Evolutionary conservation across 2,113 vertebrate species (phyloP).

Genomic region (Calcarius ornatus): DNA sequence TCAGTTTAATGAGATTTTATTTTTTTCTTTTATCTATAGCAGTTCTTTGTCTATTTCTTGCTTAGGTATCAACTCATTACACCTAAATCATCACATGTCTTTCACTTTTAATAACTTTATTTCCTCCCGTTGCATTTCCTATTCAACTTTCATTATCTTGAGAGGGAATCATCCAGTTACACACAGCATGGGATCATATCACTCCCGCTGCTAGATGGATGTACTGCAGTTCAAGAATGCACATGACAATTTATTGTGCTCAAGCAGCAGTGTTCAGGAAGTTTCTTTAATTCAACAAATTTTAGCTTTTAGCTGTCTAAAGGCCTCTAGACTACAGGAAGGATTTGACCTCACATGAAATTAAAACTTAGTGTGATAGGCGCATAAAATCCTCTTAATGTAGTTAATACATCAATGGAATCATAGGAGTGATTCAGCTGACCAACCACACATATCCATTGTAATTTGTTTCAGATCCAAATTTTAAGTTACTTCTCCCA

Average conservation of each 20-base stretch:
- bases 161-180: slow-evolving; percentile 64
- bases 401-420: background rate
- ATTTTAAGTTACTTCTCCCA: background rate
- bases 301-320: background rate
- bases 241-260: slow-evolving; percentile 53
- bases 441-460: background rate
- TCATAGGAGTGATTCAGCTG: background rate
- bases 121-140: slow-evolving; percentile 36
- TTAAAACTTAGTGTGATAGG: background rate
- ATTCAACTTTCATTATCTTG: slow-evolving; percentile 70
- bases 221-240: slow-evolving; percentile 34
- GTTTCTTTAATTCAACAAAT: background rate
- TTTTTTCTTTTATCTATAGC: background rate
- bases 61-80: slow-evolving; percentile 44
- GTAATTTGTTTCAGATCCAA: background rate
- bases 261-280: slow-evolving; percentile 31
- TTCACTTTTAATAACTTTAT: slow-evolving; percentile 64
- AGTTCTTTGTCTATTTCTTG: slow-evolving; percentile 12
- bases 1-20: slow-evolving; percentile 6
- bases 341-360: background rate
- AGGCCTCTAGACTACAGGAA: background rate
- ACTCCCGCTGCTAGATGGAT: slow-evolving; percentile 70
- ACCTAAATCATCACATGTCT: slow-evolving; percentile 59
- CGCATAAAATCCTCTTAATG: background rate
- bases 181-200: slow-evolving; percentile 55